These are phyloP conservation scores for Geotrypetes seraphini DNA, from an alignment of 2,797 vertebrate genomes.

Conservation along the genomic window DNA sequence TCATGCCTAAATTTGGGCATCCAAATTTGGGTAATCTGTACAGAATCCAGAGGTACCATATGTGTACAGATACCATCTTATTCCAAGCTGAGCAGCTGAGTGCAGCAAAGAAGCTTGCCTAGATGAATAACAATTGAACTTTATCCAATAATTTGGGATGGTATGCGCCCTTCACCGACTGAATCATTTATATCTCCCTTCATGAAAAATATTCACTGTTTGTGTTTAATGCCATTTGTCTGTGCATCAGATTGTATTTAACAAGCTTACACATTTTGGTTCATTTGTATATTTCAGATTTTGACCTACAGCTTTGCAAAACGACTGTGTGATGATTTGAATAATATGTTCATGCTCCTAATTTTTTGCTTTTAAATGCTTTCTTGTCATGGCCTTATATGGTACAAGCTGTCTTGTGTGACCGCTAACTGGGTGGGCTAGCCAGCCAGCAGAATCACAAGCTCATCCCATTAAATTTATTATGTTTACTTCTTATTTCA, in stretches of 20 bases:
- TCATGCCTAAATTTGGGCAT: too few relatives aligned
- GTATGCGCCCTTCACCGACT: constrained; percentile 38
- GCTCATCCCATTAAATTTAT: constrained; percentile 36
- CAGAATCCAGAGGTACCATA: too few relatives aligned
- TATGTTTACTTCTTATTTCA: constrained; percentile 43
- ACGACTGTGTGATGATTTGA: constrained; percentile 19
- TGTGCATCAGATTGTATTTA: constrained; percentile 28
- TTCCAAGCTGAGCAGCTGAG: constrained; percentile 7
- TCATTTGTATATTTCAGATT: constrained; percentile 31
- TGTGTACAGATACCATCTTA: too few relatives aligned
- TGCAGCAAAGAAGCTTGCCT: constrained; percentile 16
- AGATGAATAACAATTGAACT: constrained; percentile 30
- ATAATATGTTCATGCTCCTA: constrained; percentile 22
- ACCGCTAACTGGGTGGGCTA: constrained; percentile 40
- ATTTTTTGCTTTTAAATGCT: constrained; percentile 28
- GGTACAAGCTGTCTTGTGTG: constrained; percentile 24
- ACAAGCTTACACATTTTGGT: constrained; percentile 25
- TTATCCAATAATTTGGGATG: constrained; percentile 27
- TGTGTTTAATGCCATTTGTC: constrained; percentile 38
- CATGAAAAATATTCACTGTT: constrained; percentile 37
- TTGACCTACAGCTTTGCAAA: constrained; percentile 12
- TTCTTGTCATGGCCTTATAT: constrained; percentile 39
- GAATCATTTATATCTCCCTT: constrained; percentile 34
- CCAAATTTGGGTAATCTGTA: too few relatives aligned
- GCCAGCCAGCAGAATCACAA: constrained; percentile 27